Evolutionary conservation across 1,140 invertebrate species (phyloP).

Genomic region (Myzus persicae): DNA sequence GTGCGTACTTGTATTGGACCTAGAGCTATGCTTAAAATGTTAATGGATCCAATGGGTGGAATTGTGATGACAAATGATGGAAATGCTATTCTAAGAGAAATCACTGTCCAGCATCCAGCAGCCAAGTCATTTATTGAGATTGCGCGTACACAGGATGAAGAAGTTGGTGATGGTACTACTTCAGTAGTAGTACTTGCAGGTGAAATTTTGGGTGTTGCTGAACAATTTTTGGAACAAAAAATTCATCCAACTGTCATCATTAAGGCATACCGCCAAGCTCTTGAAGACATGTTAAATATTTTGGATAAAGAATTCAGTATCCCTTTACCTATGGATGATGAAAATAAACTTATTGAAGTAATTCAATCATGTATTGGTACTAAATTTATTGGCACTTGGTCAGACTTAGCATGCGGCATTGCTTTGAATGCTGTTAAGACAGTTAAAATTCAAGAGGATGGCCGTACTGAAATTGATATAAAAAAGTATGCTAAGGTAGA

Average conservation of each 20-base stretch:
- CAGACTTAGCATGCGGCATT: conserved; percentile 93
- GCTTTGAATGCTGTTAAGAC: conserved; percentile 94
- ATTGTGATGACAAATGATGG: conserved; percentile 99
- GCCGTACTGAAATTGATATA: conserved; percentile 94
- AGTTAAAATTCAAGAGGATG: conserved; percentile 88
- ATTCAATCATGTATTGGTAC: conserved; percentile 94
- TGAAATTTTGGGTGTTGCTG: conserved; percentile 90
- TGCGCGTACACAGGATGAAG: conserved; percentile 98
- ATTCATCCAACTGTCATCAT: conserved; percentile 99
- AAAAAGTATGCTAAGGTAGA: conserved; percentile 98
- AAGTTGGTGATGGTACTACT: conserved; percentile 97
- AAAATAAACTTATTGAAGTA: conserved; percentile 83
- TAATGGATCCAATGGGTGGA: conserved; percentile 99
- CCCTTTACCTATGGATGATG: conserved; percentile 84
- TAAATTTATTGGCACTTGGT: conserved; percentile 95
- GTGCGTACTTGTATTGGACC: conserved; percentile 99
- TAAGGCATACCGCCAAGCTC: conserved; percentile 90
- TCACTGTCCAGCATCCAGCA: conserved; percentile 99
- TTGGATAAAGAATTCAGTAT: conserved; percentile 81
- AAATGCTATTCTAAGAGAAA: conserved; percentile 98
- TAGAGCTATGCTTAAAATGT: conserved; percentile 99
- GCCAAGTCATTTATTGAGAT: conserved; percentile 99
- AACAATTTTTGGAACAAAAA: conserved; percentile 93
- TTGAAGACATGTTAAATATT: conserved; percentile 90
- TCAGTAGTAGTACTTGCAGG: conserved; percentile 98